Evolutionary conservation across 1,140 invertebrate genomes (phyloP).

Genomic region (Cephus cinctus): DNA sequence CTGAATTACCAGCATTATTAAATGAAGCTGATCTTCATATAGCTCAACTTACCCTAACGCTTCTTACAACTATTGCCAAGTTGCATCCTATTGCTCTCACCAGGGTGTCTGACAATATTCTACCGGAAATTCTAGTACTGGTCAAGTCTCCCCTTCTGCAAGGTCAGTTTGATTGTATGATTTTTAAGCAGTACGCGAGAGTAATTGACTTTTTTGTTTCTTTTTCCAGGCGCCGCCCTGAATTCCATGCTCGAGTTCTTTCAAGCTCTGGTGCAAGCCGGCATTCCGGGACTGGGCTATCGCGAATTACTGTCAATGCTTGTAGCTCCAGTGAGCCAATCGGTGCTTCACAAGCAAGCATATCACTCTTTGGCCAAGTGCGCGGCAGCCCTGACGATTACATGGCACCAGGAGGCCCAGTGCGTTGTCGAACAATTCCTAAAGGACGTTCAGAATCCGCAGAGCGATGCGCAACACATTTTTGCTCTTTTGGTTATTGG

Average conservation of each 20-base stretch:
- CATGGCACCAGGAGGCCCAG: slow-evolving; percentile 69
- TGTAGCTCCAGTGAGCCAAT: slow-evolving; percentile 61
- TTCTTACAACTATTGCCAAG: slow-evolving; percentile 75
- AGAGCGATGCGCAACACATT: slow-evolving; percentile 80
- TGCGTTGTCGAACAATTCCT: slow-evolving; percentile 86
- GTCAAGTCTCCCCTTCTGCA: slow-evolving; percentile 88
- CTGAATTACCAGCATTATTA: slow-evolving; percentile 85
- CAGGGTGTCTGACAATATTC: slow-evolving; percentile 65
- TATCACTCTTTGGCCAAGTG: slow-evolving; percentile 94
- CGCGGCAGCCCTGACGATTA: slow-evolving; percentile 87
- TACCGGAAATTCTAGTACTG: slow-evolving; percentile 83
- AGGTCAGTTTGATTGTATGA: slow-evolving; percentile 51
- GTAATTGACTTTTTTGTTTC: slow-evolving; percentile 19
- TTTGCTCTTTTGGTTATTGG: slow-evolving; percentile 93
- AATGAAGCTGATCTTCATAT: slow-evolving; percentile 95
- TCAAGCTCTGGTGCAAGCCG: slow-evolving; percentile 80
- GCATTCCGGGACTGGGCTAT: slow-evolving; percentile 77
- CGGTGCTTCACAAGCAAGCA: slow-evolving; percentile 71
- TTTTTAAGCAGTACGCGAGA: neutral
- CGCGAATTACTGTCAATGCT: slow-evolving; percentile 76
- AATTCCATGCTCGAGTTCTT: slow-evolving; percentile 90
- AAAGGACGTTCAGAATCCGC: slow-evolving; percentile 73
- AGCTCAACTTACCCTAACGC: slow-evolving; percentile 82
- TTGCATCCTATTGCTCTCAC: slow-evolving; percentile 69
- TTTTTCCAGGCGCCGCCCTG: slow-evolving; percentile 72